phyloP scores from a whole-genome alignment of 2,797 vertebrate genomes.

The Channallabes apus region DNA sequence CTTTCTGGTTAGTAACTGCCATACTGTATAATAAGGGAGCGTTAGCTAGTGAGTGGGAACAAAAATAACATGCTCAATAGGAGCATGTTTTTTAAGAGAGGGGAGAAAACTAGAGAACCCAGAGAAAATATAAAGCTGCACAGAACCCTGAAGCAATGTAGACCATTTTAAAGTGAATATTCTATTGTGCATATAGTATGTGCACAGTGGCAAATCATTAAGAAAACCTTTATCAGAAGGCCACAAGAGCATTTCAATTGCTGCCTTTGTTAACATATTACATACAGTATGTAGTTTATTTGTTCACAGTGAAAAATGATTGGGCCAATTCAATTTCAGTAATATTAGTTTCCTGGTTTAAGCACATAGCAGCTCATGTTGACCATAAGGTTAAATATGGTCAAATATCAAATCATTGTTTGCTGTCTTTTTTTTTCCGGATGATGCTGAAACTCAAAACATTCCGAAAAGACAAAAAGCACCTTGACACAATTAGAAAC shows the following conservation, averaged over 20 bases:
- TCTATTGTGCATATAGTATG: background rate
- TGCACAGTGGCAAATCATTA: background rate
- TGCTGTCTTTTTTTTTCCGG: background rate
- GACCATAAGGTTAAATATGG: background rate
- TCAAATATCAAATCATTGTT: conserved; percentile 2
- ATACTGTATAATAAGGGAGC: background rate
- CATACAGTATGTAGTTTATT: background rate
- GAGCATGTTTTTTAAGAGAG: background rate
- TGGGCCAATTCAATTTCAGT: background rate
- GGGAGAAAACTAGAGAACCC: background rate
- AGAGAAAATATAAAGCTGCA: background rate
- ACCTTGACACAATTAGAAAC: conserved; percentile 68
- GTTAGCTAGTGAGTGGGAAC: background rate
- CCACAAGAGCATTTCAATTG: background rate
- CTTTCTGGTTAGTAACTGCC: background rate
- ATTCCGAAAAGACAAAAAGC: conserved; percentile 59
- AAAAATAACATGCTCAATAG: background rate
- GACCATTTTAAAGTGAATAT: background rate
- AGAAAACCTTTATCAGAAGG: background rate
- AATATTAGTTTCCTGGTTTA: background rate
- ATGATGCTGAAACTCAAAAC: conserved; percentile 56
- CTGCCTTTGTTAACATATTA: background rate
- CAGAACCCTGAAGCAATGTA: background rate
- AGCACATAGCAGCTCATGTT: conserved; percentile 12
- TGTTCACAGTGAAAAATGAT: conserved; percentile 10